Conservation (phyloP, 2,797 vertebrate species). For the Chelmon rostratus region DNA sequence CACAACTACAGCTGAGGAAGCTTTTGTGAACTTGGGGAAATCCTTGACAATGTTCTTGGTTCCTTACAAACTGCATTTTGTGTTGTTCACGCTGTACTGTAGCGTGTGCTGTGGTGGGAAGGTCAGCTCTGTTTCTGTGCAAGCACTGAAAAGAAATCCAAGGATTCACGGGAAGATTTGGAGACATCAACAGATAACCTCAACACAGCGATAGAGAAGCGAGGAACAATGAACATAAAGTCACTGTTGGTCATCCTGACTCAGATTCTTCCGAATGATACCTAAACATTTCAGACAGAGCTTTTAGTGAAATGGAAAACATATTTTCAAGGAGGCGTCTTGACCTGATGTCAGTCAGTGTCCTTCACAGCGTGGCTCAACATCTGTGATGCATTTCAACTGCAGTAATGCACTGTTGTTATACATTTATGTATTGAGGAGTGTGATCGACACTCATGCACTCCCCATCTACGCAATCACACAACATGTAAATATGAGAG, state of each 20-base stretch:
- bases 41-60: neutral
- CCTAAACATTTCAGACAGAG: slow-evolving; percentile 7
- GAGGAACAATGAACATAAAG: neutral
- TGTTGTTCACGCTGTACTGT: neutral
- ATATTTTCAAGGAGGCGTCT: slow-evolving; percentile 12
- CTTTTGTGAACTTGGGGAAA: neutral
- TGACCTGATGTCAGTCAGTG: slow-evolving; percentile 5
- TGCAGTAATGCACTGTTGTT: neutral
- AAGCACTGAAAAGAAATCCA: slow-evolving; percentile 1
- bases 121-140: neutral
- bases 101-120: neutral
- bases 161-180: slow-evolving; percentile 1
- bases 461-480: too few species aligned
- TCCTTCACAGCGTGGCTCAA: neutral
- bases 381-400: neutral
- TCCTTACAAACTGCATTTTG: neutral
- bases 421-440: neutral
- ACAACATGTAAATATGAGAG: neutral
- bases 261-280: slow-evolving; percentile 4
- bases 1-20: neutral
- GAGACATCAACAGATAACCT: slow-evolving; percentile 18
- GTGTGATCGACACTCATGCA: neutral
- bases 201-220: slow-evolving; percentile 3
- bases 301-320: slow-evolving; percentile 27
- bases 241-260: slow-evolving; percentile 2